Base-by-base conservation (phyloP, 2,797 vertebrate species). In the Acanthornis magna region DNA sequence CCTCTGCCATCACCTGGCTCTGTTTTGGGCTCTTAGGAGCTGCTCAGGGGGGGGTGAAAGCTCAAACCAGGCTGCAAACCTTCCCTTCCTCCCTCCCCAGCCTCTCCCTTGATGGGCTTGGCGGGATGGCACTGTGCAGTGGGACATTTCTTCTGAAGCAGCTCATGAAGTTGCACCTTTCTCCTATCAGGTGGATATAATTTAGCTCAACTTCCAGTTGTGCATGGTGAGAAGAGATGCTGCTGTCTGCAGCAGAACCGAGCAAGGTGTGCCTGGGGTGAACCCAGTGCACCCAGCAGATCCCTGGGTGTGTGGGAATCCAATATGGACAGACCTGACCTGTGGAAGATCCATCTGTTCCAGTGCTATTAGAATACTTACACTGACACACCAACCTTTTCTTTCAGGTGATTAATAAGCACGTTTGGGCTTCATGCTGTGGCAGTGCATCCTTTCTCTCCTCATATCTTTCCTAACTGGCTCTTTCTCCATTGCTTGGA, bases 261-360 rank as follows among this genome's bases (percentile, higher is more conserved):
- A 50, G 26, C 34, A 63, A 58, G 29, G 29, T 7, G 29, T 71
- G 15, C 40, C 43, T 9, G 3, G 42, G 54, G 12, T 55, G 65
- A 70, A 30, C 11, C 18, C 27, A 26, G 25, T 9, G 51, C 29
- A 34, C 53, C 45, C 5, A 7, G 47, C 6, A 74, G 16, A 66
- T 22, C 50, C 34, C 29, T 42, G 32, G 4, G 16, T 73, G 13
- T 0, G 0, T 58, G 36, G 23, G 47, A 54, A 51, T 61, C 57
- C 42, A 11, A 8, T 17, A 54, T 1, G 21, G 66, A 58, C 34
- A 66, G 34, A 45, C 22, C 38, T 84, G 55, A 27, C 13, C 1
- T 2, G 34, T 2, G 4, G 18, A 17, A 75, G n/a, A 45, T 65
- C 34, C 32, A 32, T 18, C 32, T 61, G 34, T 17, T 70, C 36